Percentiles rank a stretch among this genome's conserved stretches.
Evolutionary conservation across 35 echinoderm and acorn worm species (phyloP).

Genomic region (Lytechinus pictus): DNA sequence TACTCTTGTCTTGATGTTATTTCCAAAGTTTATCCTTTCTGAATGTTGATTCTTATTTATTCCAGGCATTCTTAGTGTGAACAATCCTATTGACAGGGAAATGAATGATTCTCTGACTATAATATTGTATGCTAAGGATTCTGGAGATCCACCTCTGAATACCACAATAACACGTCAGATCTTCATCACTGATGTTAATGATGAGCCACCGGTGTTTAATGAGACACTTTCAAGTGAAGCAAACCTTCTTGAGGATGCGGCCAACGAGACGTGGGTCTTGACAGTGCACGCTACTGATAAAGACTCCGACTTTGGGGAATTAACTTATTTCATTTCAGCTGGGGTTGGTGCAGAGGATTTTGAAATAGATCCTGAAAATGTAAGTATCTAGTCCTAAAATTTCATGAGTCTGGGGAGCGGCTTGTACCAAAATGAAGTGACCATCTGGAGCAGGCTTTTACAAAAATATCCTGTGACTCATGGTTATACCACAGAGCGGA

Average conservation of each 20-base stretch:
- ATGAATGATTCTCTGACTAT: not conserved
- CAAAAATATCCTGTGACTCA: no score
- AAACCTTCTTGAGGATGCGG: conserved; percentile 21
- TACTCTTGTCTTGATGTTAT: no score
- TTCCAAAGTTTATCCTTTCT: not conserved
- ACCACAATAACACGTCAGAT: conserved; percentile 9
- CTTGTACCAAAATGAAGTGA: no score
- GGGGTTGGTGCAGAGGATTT: conserved; percentile 61
- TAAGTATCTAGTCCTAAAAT: conserved; percentile 37
- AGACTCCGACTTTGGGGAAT: conserved; percentile 52
- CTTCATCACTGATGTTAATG: conserved; percentile 64
- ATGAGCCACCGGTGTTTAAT: conserved; percentile 62
- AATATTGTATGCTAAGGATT: conserved; percentile 44
- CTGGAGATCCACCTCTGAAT: conserved; percentile 17
- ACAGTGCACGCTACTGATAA: conserved; percentile 54
- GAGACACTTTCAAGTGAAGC: not conserved
- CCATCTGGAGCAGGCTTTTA: no score
- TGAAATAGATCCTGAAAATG: conserved; percentile 27
- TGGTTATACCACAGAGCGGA: no score
- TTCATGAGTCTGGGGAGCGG: no score
- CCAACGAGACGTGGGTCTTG: not conserved
- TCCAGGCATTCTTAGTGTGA: conserved; percentile 58
- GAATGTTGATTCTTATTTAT: not conserved
- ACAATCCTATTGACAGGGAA: conserved; percentile 57
- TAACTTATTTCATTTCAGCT: conserved; percentile 57